Base-by-base conservation (phyloP, 1,140 invertebrate genomes). In the Parasteatoda tepidariorum region DNA sequence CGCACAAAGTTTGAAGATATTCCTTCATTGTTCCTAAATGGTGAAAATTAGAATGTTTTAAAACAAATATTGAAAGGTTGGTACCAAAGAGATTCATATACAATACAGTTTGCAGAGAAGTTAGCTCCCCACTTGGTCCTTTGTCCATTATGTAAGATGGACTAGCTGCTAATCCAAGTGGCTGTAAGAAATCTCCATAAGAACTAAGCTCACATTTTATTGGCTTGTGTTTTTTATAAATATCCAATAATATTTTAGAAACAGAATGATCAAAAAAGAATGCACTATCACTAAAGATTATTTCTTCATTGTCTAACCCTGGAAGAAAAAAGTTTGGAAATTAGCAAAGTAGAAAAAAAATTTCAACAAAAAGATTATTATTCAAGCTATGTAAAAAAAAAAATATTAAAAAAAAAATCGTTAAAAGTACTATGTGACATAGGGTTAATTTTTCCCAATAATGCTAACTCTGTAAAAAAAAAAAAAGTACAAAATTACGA, bases 111-210 rank as follows among this genome's bases (percentile, higher is more conserved):
- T 62, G 86, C 31, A 41, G 88, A 85, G 48, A 86, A 83, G 86
- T 34, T 88, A 78, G 81, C 6, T 85, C 87, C 5, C 89, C 87
- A 87, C 88, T 89, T 13, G 84, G 85, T 4, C 84, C 85, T 55
- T 87, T 85, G 15, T 87, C 73, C 11, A 64, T n/a, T 9, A 88
- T 87, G 76, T 89, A 90, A 15, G 86, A 86, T 28, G 82, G 79
- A 6, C 85, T 87, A 13, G 89, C 85, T 41, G 83, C 68, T 26
- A 85, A 84, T 2, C 90, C 90, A 5, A 91, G 85, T 5, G 89
- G 87, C 83, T 90, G 89, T 15, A 91, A 83, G 85, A 91, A 91
- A 85, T 91, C 90, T 13, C 89, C 89, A 86, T 91, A 91, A n/a
- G 89, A 89, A 88, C 90, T 89, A 62, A 91, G 88, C 87, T 91